Percentiles rank a stretch among this genome's conserved stretches.
Conservation (phyloP, 2,113 vertebrate species). For the human (Homo sapiens) region DNA sequence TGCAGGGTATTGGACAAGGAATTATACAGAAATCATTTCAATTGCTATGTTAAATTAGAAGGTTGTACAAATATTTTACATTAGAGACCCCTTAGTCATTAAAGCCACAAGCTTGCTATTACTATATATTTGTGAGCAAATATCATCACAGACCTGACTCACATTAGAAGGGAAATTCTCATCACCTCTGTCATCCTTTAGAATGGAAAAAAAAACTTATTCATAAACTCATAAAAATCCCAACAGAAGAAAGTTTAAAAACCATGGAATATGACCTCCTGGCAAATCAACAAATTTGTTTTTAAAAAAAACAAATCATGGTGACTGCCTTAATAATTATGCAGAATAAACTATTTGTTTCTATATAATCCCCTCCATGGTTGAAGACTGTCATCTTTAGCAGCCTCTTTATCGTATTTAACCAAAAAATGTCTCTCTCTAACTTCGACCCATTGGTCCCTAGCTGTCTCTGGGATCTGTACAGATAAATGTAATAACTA, state of each 20-base stretch:
- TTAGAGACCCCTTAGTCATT: neutral
- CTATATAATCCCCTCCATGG: neutral
- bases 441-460: neutral
- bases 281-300: neutral
- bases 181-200: neutral
- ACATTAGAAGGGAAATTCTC: neutral
- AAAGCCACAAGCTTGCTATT: neutral
- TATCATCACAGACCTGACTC: neutral
- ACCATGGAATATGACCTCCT: neutral
- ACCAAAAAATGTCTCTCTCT: neutral
- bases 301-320: neutral
- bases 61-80: neutral
- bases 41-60: slow-evolving; percentile 27
- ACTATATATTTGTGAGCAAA: neutral
- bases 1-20: neutral
- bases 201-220: neutral
- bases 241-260: neutral
- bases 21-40: slow-evolving; percentile 23
- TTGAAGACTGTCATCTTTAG: neutral
- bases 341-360: neutral
- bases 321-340: neutral
- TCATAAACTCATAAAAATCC: neutral
- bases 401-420: neutral
- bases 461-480: neutral
- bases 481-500: neutral